These are phyloP conservation scores for Hemicentrotus pulcherrimus DNA, from an alignment of 35 echinoderm and acorn worm species.

Conservation along the genomic window DNA sequence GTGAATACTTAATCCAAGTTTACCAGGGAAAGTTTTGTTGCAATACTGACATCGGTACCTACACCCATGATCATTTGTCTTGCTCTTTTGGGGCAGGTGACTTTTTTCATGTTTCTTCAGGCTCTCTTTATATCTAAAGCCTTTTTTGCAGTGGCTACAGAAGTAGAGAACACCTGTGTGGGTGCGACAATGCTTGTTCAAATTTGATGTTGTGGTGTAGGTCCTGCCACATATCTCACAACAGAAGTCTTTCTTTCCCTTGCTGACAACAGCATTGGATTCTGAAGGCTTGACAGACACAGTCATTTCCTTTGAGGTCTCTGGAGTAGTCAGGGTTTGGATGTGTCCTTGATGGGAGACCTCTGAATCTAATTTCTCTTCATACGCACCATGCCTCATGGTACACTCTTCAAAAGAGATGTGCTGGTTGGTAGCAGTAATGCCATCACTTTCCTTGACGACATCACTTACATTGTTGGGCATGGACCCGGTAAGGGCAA, in stretches of 20 bases:
- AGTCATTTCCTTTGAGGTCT: not conserved
- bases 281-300: not conserved
- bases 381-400: not conserved
- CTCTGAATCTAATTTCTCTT: not conserved
- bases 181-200: slow-evolving; percentile 21
- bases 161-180: slow-evolving; percentile 15
- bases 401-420: not conserved
- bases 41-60: slow-evolving; percentile 27
- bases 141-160: slow-evolving; percentile 25
- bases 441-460: not conserved
- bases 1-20: slow-evolving; percentile 32
- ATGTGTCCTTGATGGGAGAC: not conserved
- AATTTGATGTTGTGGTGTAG: slow-evolving; percentile 29
- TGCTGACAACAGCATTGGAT: not conserved
- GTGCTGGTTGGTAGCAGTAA: not conserved
- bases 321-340: not conserved
- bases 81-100: not conserved
- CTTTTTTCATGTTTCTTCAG: slow-evolving; percentile 41
- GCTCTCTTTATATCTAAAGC: slow-evolving; percentile 13
- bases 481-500: not conserved
- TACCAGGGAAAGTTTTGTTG: not conserved
- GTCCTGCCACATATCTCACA: slow-evolving; percentile 34
- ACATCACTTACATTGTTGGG: not conserved
- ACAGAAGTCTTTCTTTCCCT: not conserved
- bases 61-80: not conserved